phyloP scores from a whole-genome alignment of 2,797 vertebrate genomes.

The Alcedo atthis region DNA sequence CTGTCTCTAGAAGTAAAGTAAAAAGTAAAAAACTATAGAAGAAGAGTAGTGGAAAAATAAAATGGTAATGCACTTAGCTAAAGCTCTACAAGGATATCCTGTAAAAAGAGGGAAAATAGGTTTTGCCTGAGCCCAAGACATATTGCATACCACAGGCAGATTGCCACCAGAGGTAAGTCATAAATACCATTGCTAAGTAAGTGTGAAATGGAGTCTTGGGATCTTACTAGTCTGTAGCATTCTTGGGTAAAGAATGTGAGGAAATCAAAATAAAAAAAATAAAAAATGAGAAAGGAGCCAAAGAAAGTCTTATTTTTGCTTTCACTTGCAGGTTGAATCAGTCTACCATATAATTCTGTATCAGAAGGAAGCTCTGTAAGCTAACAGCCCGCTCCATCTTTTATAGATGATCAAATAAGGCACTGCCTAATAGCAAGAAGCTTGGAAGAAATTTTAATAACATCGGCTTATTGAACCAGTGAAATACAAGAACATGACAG shows the following conservation, averaged over 20 bases:
- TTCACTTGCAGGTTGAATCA: conserved; percentile 25
- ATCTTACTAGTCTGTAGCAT: conserved; percentile 11
- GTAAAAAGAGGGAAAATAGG: neutral
- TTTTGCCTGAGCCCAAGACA: neutral
- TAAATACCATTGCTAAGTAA: conserved; percentile 23
- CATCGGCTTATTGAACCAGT: neutral
- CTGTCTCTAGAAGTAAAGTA: neutral
- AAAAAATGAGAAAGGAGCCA: conserved; percentile 30
- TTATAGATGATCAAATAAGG: conserved; percentile 54
- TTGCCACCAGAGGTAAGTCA: conserved; percentile 23
- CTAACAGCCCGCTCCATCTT: neutral
- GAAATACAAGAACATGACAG: conserved; percentile 13
- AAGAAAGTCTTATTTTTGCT: conserved; percentile 35
- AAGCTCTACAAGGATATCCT: neutral
- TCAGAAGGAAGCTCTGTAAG: conserved; percentile 23
- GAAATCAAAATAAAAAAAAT: conserved; percentile 39
- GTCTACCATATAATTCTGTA: conserved; percentile 32
- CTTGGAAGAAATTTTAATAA: conserved; percentile 54
- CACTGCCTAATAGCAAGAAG: conserved; percentile 9
- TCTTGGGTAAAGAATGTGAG: neutral
- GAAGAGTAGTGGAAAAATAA: neutral
- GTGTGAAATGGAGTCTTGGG: conserved; percentile 41
- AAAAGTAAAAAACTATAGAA: neutral
- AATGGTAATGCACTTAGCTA: neutral
- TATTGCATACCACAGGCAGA: neutral